phyloP scores from a whole-genome alignment of 2,113 vertebrate species.

The Ceyx melanurus region DNA sequence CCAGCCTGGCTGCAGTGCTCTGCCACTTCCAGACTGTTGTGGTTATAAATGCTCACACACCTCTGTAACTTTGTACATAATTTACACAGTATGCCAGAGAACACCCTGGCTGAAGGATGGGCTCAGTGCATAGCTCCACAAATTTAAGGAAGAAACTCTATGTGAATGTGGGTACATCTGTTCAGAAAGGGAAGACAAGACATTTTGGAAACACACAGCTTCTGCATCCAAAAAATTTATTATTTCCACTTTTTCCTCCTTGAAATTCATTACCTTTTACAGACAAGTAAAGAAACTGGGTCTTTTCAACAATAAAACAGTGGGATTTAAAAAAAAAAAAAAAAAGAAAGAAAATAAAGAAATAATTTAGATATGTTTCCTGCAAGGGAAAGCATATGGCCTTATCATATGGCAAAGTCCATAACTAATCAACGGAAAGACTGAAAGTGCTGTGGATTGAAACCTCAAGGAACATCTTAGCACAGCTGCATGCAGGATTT shows the following conservation, averaged over 20 bases:
- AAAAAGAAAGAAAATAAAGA: neutral
- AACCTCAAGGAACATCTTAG: neutral
- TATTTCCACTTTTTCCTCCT: neutral
- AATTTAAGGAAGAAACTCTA: neutral
- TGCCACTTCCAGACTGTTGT: neutral
- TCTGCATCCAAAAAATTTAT: neutral
- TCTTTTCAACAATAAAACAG: neutral
- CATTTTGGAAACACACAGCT: neutral
- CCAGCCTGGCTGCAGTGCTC: neutral
- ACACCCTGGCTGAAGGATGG: neutral
- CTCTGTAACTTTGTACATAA: neutral
- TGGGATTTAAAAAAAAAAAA: neutral
- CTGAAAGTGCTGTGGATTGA: neutral
- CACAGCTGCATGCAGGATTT: neutral
- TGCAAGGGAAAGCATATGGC: neutral
- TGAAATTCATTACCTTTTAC: neutral
- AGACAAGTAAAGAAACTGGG: neutral
- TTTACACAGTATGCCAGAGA: neutral
- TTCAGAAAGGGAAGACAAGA: neutral
- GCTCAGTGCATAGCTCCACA: neutral
- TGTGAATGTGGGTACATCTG: neutral
- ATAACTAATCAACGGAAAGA: neutral
- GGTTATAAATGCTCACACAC: neutral
- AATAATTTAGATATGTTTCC: neutral
- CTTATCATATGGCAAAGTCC: neutral